Base-by-base conservation (phyloP, 2,113 vertebrate species). In the Aptenodytes forsteri region DNA sequence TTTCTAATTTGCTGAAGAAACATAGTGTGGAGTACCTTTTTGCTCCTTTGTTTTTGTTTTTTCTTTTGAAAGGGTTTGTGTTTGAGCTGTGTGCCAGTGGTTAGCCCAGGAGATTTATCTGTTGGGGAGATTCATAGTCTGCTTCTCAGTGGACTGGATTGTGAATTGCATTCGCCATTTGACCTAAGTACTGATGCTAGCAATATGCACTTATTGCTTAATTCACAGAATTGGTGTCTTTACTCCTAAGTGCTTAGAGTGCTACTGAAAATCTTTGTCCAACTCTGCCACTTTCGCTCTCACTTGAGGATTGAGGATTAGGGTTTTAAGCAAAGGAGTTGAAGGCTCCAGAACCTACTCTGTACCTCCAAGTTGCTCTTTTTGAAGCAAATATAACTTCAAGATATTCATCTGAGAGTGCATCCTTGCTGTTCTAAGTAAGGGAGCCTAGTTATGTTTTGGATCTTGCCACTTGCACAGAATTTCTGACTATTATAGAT, bases 401-500 rank as follows among this genome's bases (percentile, higher is more conserved):
- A 87, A 54, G 92, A 27, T 73, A 71, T 2, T 88, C 20, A 66
- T 84, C 29, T 83, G n/a, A 91, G 85, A 36, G 65, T 81, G 76
- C 38, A 87, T 96, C 92, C 67, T 90, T 96, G 90, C 62, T 70
- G 25, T 91, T 79, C 54, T 81, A 75, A 94, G 94, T 79, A 69
- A 81, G 83, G 84, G 71, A 96, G n/a, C 42, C 11, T 3, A 44
- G 17, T 40, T 92, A 67, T 64, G 70, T 72, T 92, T 55, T 49
- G 19, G 78, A 36, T 89, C 89, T 86, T 91, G 69, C 6, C 81
- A 26, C 70, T 89, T 80, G 44, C 50, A 58, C 47, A n/a, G 80
- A 88, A 25, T 82, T 94, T 75, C 72, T 94, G 91, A 25, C 58
- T 83, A 0, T 47, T 90, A 11, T 4, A 65, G 87, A 36, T 56